Evolutionary conservation across 2,113 vertebrate species (phyloP), one percentile per base, ranked within the genome.

Genomic region (Eidolon helvum): DNA sequence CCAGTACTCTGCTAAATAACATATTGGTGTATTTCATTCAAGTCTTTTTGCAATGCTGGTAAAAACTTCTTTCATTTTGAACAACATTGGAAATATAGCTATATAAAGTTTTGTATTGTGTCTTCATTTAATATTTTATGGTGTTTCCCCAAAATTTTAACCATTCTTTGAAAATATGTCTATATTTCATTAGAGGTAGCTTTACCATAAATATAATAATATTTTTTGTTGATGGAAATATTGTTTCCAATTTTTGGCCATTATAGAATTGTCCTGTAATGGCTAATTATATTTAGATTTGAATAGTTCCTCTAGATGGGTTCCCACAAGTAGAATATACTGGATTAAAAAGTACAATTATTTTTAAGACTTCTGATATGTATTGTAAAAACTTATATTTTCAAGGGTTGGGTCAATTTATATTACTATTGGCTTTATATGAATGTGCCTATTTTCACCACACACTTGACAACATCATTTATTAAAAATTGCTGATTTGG

Each of bases 21-120:
- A 59, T 35, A 55, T 71, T 96, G 28, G 16, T 92, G 1, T 89
- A 77, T 87, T 95, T 95, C 26, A 92, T 97, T 72, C 38, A 94
- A 89, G 40, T 86, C 33, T 71, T 75, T 97, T 95, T 90, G 26
- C 12, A 85, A 2, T 94, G 38, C 61, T 88, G 33, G 28, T 97
- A 71, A 95, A 91, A 91, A 82, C 15, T 68, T 53, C 43, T 93
- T 94, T 84, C 88, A 40, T 86, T 92, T 84, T 84, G 84, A 95
- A 69, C 33, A 90, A 40, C 48, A 90, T 80, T 87, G 16, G 79
- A 86, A 95, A 21, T 28, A 92, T 84, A 74, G 3, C 2, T 63
- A 33, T 86, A 38, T 63, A 75, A 57, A 71, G 4, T 92, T 97
- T 92, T 74, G 14, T 75, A 77, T 94, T 74, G 50, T 95, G 11